These are phyloP conservation scores for Trichogramma evanescens DNA, from an alignment of 2,888 invertebrate species.

Conservation along the genomic window DNA sequence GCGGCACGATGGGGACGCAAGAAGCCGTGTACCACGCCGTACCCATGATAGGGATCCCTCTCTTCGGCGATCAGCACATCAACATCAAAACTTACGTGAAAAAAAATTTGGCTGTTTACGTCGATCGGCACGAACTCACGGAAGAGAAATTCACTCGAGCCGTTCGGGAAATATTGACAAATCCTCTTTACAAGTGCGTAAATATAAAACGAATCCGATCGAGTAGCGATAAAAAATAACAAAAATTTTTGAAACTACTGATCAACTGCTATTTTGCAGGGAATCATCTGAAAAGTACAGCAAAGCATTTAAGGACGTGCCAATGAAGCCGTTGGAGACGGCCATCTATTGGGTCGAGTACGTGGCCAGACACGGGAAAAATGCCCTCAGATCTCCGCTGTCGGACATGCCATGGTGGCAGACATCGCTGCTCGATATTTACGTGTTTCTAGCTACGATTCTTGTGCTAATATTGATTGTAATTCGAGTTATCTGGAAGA, in stretches of 20 bases:
- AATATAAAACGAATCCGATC: neutral
- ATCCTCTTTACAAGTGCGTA: conserved; percentile 41
- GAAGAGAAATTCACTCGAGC: conserved; percentile 39
- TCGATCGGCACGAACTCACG: conserved; percentile 31
- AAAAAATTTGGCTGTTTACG: conserved; percentile 25
- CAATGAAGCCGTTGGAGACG: conserved; percentile 53
- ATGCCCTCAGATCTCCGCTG: conserved; percentile 44
- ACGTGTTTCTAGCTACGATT: conserved; percentile 42
- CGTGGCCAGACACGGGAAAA: conserved; percentile 48
- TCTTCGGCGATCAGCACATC: conserved; percentile 32
- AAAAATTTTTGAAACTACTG: no score
- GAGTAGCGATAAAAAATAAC: no score
- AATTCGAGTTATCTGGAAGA: no score
- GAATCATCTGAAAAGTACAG: conserved; percentile 1
- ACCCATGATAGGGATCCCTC: conserved; percentile 33
- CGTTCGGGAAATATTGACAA: conserved; percentile 39
- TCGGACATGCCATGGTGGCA: conserved; percentile 46
- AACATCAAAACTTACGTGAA: conserved; percentile 28
- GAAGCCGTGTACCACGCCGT: conserved; percentile 31
- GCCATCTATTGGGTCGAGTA: conserved; percentile 65
- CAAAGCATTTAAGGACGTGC: conserved; percentile 47
- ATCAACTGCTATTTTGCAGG: neutral
- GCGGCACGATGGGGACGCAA: conserved; percentile 30
- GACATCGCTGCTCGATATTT: conserved; percentile 50
- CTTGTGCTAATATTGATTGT: neutral